phyloP scores from a whole-genome alignment of 2,797 vertebrate genomes.

The Hipposideros larvatus region DNA sequence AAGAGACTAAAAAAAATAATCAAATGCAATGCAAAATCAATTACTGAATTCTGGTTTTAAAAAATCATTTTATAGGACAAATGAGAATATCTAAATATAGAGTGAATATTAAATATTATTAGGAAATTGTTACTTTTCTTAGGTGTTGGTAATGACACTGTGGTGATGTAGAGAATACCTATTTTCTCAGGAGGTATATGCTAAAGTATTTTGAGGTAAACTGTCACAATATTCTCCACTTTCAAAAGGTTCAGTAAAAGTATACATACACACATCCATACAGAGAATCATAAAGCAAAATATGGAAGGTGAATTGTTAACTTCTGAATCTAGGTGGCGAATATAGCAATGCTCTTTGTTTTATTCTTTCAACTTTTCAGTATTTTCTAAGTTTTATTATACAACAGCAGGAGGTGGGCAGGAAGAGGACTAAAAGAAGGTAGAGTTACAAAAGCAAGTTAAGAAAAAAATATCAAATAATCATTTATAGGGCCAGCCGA shows the following conservation, averaged over 20 bases:
- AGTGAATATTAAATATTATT: constrained; percentile 43
- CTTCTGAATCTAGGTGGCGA: constrained; percentile 26
- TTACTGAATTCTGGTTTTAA: neutral
- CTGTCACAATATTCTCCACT: constrained; percentile 8
- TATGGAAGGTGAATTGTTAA: neutral
- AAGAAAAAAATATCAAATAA: constrained; percentile 24
- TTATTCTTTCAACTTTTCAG: constrained; percentile 41
- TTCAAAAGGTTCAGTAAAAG: constrained; percentile 56
- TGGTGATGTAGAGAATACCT: neutral
- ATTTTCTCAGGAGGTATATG: neutral
- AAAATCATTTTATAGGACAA: constrained; percentile 31
- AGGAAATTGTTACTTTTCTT: constrained; percentile 47
- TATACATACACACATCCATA: neutral
- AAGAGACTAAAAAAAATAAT: constrained; percentile 17
- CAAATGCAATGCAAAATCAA: constrained; percentile 41
- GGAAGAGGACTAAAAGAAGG: constrained; percentile 9
- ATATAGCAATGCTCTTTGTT: neutral
- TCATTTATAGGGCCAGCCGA: no score
- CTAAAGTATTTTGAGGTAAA: constrained; percentile 52
- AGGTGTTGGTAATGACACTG: constrained; percentile 3
- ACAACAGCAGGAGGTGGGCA: neutral
- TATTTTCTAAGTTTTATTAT: constrained; percentile 24
- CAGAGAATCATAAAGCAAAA: constrained; percentile 45
- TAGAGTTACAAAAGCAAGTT: neutral
- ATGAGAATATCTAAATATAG: neutral